These are phyloP conservation scores for Crotalus tigris DNA, from an alignment of 2,113 vertebrate species.

Conservation along the genomic window DNA sequence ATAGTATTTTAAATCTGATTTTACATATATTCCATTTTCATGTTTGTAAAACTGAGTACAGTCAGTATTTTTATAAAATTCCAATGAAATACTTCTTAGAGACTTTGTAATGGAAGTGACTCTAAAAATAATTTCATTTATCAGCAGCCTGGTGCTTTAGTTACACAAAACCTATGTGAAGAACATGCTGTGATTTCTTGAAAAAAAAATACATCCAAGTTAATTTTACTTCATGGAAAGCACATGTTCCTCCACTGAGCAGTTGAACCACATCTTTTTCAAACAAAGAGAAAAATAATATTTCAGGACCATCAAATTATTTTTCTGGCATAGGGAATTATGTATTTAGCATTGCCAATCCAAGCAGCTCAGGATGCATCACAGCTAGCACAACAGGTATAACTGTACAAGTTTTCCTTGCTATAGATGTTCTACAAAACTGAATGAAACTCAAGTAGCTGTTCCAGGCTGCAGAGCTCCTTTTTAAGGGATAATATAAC, in stretches of 20 bases:
- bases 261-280: not conserved
- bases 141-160: not conserved
- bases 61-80: not conserved
- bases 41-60: not conserved
- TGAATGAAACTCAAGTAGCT: not conserved
- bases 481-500: not conserved
- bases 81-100: not conserved
- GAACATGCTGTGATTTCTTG: not conserved
- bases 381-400: not conserved
- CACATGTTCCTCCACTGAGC: not conserved
- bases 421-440: not conserved
- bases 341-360: not conserved
- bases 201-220: not conserved
- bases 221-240: not conserved
- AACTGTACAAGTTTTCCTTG: not conserved
- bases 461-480: not conserved
- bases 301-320: not conserved
- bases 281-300: not conserved
- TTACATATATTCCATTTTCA: not conserved
- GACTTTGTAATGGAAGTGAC: not conserved
- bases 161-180: not conserved
- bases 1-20: not conserved
- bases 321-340: not conserved
- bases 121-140: not conserved
- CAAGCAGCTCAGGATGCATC: not conserved